Conservation (phyloP, 1,140 invertebrate genomes). For the Sminthurinus signatus region DNA sequence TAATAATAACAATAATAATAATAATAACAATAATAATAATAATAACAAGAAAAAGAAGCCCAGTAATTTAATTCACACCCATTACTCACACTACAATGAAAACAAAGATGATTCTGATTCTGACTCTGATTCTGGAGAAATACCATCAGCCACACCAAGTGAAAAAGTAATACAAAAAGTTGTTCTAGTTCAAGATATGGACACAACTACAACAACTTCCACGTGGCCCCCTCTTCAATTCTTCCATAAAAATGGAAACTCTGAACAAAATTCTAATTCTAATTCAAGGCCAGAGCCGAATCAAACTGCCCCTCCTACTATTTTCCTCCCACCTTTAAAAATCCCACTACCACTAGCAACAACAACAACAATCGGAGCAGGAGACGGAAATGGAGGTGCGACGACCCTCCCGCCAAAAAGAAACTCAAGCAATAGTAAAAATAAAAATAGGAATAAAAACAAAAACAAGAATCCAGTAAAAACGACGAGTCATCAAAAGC, state of each 20-base stretch:
- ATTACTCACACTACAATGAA: neutral
- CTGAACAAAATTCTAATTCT: neutral
- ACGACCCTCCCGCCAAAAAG: too few relatives aligned
- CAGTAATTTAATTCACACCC: neutral
- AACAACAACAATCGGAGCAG: neutral
- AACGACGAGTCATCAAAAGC: neutral
- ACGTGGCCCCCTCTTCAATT: neutral
- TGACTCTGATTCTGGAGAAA: neutral
- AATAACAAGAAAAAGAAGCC: neutral
- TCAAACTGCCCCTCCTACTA: neutral
- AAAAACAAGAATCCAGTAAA: neutral
- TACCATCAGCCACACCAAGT: conserved; percentile 13
- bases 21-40: too few relatives aligned
- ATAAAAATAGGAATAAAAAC: neutral
- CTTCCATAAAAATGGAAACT: neutral
- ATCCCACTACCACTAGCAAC: neutral
- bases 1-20: too few relatives aligned
- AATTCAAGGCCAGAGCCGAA: neutral
- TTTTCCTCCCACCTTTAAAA: neutral
- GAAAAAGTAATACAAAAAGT: conserved; percentile 25
- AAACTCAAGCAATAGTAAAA: neutral
- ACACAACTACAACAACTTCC: too few relatives aligned
- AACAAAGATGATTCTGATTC: neutral
- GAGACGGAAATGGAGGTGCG: neutral
- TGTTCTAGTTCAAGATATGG: conserved; percentile 15